phyloP scores from a whole-genome alignment of 2,113 vertebrate genomes.

The Colinus virginianus region DNA sequence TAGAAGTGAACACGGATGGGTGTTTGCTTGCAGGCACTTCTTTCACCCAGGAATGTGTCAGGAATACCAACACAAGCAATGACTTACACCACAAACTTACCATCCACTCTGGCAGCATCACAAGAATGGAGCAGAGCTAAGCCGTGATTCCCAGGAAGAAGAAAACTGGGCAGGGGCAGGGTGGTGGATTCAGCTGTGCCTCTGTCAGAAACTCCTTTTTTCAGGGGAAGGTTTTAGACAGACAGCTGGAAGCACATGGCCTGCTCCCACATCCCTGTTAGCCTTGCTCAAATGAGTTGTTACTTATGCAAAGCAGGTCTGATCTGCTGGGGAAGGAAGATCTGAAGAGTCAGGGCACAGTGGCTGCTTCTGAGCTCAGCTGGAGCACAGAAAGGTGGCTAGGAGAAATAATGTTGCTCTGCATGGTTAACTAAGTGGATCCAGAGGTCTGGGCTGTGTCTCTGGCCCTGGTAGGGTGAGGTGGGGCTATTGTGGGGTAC shows the following conservation, averaged over 20 bases:
- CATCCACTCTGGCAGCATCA: neutral
- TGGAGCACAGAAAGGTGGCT: accelerated
- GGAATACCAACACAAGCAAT: neutral
- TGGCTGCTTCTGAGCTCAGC: accelerated
- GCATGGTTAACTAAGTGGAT: accelerated
- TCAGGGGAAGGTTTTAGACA: neutral
- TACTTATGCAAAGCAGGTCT: neutral
- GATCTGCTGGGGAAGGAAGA: neutral
- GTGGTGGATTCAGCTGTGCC: neutral
- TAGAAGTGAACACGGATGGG: neutral
- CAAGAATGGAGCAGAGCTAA: neutral
- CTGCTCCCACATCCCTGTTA: neutral
- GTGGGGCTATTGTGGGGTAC: neutral
- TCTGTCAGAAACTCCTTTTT: neutral
- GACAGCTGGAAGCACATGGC: too few species aligned
- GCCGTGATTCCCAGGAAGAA: neutral
- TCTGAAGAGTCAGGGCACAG: neutral
- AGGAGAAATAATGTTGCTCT: neutral
- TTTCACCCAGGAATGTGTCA: neutral
- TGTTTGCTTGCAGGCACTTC: neutral
- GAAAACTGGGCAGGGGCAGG: neutral
- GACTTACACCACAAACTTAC: neutral
- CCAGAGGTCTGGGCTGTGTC: neutral
- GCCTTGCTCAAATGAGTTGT: neutral
- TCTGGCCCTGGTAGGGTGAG: neutral